Evolutionary conservation across 2,113 vertebrate species (phyloP).

Genomic region (Alces alces): DNA sequence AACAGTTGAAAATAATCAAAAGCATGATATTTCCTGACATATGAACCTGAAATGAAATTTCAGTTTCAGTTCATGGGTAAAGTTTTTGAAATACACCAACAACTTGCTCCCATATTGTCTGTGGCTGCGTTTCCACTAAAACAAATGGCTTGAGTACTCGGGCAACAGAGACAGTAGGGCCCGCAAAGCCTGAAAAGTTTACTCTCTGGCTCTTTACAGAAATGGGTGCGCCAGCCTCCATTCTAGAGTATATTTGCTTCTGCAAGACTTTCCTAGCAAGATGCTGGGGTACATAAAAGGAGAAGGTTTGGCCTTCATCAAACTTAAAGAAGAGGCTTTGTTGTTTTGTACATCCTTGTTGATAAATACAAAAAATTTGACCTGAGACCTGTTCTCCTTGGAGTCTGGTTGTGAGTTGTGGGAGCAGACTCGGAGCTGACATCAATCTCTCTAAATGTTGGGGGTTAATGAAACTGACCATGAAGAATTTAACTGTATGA

Average conservation of each 20-base stretch:
- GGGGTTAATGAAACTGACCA: background rate
- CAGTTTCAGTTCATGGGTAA: background rate
- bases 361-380: background rate
- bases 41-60: background rate
- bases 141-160: background rate
- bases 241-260: background rate
- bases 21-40: background rate
- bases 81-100: background rate
- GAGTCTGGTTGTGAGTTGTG: background rate
- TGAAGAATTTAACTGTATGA: background rate
- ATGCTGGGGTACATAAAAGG: background rate
- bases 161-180: background rate
- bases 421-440: background rate
- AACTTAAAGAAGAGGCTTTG: background rate
- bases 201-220: background rate
- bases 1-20: background rate
- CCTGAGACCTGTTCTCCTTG: background rate
- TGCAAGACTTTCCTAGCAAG: background rate
- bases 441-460: background rate
- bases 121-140: background rate
- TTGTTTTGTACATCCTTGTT: background rate
- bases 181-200: background rate
- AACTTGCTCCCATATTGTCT: background rate
- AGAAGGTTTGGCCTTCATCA: background rate
- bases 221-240: too few species aligned